These are phyloP conservation scores for Hecatera dysodea DNA, from an alignment of 2,888 invertebrate species.

Conservation along the genomic window DNA sequence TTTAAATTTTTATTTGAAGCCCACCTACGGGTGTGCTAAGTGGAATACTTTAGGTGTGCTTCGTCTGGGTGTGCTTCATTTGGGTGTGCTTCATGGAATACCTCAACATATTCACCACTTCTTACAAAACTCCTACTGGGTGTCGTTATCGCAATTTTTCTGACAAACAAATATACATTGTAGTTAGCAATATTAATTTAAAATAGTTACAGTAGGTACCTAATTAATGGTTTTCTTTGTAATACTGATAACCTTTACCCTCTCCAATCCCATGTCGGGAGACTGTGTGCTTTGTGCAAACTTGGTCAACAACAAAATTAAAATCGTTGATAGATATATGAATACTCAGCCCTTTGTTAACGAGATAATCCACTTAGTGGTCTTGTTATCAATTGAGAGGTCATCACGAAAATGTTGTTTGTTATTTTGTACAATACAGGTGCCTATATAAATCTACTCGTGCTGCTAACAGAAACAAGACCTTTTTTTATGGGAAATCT, in stretches of 20 bases:
- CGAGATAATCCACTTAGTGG: not conserved
- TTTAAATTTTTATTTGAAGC: too few species aligned
- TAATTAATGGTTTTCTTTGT: not conserved
- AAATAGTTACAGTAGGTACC: not conserved
- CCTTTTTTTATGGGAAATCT: too few species aligned
- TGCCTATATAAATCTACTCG: too few species aligned
- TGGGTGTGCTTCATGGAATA: not conserved
- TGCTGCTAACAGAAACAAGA: too few species aligned
- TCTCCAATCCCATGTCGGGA: not conserved
- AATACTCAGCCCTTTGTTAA: slow-evolving; percentile 33
- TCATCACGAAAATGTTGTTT: not conserved
- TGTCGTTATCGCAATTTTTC: not conserved
- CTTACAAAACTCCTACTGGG: not conserved
- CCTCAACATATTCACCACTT: not conserved
- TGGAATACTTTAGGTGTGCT: too few species aligned
- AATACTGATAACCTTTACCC: slow-evolving; percentile 27
- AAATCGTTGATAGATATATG: not conserved
- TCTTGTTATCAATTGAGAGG: slow-evolving; percentile 6
- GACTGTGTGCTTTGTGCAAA: slow-evolving; percentile 17
- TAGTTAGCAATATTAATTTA: not conserved
- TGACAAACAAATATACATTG: not conserved
- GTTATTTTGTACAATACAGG: not conserved
- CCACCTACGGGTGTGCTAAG: too few species aligned
- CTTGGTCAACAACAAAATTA: not conserved
- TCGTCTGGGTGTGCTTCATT: too few species aligned